Base-by-base conservation (phyloP, 2,113 vertebrate genomes). In the Aptenodytes forsteri region DNA sequence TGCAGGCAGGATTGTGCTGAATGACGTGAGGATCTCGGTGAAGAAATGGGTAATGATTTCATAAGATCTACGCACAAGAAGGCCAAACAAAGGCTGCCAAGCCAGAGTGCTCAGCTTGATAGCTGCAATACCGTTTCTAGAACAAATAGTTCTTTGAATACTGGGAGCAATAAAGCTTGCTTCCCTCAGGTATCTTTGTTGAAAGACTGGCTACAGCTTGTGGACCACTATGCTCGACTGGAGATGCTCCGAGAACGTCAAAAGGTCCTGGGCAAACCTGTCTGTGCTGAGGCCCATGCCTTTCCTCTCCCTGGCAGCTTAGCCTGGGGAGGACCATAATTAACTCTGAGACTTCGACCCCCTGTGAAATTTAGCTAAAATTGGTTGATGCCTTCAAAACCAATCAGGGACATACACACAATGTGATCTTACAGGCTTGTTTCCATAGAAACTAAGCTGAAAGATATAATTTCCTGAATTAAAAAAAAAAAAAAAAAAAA, bases 381-480 rank as follows among this genome's bases (percentile, higher is more conserved):
- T 85, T 93, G 84, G n/a, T 73, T 93, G 87, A 89, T 58, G 92
- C 70, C 65, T 95, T 92, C 90, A 77, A 96, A 95, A 91, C 66
- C 91, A 95, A 69, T 56, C 81, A 70, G 72, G 66, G 84, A 70
- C 21, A 26, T 56, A 27, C 62, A 90, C n/a, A 85, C 49, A 72
- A 80, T 85, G 58, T 83, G 92, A 90, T 85, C 15, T 72, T 85
- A 69, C 52, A 83, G 69, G 93, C 87, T 86, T 90, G 97, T 97
- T 97, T 96, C 97, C 97, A 97, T 97, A 97, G 97, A 95, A 97
- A 97, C 97, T 54, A 85, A 96, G 3, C 70, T 72, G 84, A 96
- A 97, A 96, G 90, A 93, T 89, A 76, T 80, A 91, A 97, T 97
- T 97, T 97, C 49, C 90, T 83, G 70, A 96, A 88, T 93, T 83